A percentile compares a stretch with the other conserved stretches of the same genome.
These are phyloP conservation scores for Petromus typicus DNA, from an alignment of 2,113 vertebrate genomes.

Conservation along the genomic window DNA sequence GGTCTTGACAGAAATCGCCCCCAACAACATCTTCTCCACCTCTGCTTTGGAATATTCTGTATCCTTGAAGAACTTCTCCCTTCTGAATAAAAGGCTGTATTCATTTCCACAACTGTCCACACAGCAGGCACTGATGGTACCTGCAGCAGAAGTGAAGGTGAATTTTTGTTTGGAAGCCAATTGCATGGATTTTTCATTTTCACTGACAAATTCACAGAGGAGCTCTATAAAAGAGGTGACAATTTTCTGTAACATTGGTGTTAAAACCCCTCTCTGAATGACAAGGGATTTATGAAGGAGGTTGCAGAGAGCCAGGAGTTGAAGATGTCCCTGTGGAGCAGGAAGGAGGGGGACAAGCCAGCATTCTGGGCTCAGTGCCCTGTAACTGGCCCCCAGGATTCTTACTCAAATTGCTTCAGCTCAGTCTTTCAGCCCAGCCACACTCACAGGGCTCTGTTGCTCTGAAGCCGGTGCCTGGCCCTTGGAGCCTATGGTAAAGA, in stretches of 20 bases:
- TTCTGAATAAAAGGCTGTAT: accelerated
- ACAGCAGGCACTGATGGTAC: accelerated
- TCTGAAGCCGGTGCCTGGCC: accelerated
- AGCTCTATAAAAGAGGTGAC: not conserved
- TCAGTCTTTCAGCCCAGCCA: accelerated
- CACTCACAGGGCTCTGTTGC: accelerated
- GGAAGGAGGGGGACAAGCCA: accelerated
- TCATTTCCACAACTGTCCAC: accelerated
- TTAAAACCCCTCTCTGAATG: not conserved
- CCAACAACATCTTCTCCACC: accelerated
- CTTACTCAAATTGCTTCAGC: accelerated
- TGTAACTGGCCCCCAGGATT: accelerated
- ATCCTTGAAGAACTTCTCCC: accelerated
- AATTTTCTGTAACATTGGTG: accelerated
- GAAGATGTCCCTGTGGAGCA: accelerated
- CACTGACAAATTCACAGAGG: not conserved
- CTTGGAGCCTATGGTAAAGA: accelerated
- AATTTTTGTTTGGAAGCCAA: not conserved
- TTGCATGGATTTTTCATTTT: not conserved
- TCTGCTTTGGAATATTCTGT: accelerated
- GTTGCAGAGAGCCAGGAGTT: too few species aligned
- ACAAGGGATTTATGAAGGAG: too few species aligned
- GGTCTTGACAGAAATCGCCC: accelerated
- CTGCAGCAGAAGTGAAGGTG: accelerated
- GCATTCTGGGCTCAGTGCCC: accelerated